Evolutionary conservation across 2,888 invertebrate species (phyloP).

Genomic region (Abscondita cerata): DNA sequence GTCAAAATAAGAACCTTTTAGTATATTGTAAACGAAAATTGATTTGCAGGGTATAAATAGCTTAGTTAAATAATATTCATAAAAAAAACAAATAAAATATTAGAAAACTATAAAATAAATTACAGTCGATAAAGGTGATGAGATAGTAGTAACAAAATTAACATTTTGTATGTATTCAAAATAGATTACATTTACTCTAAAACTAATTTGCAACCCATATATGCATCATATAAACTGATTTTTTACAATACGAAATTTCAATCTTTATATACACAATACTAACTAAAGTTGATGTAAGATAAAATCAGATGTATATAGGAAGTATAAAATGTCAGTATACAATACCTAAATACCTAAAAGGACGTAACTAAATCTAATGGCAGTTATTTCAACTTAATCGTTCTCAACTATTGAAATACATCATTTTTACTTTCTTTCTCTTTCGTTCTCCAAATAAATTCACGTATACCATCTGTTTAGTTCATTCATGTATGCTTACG

Average conservation of each 20-base stretch:
- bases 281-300: slow-evolving; percentile 26
- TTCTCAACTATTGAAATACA: slow-evolving; percentile 22
- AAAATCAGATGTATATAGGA: slow-evolving; percentile 24
- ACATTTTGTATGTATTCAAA: slow-evolving; percentile 32
- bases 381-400: slow-evolving; percentile 31
- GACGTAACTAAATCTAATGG: slow-evolving; percentile 33
- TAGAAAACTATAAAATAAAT: too few species aligned
- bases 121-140: slow-evolving; percentile 1
- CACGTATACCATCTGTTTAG: slow-evolving; percentile 39
- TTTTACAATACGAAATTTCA: slow-evolving; percentile 23
- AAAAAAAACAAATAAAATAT: too few species aligned
- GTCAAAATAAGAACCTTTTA: too few species aligned
- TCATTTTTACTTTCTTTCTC: slow-evolving; percentile 8
- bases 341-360: slow-evolving; percentile 28
- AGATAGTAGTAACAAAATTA: slow-evolving; percentile 31
- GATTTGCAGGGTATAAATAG: too few species aligned
- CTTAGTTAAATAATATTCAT: too few species aligned
- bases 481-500: not conserved
- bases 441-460: slow-evolving; percentile 20
- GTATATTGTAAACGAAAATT: too few species aligned
- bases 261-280: slow-evolving; percentile 25
- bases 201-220: slow-evolving; percentile 27
- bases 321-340: slow-evolving; percentile 33
- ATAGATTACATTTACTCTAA: slow-evolving; percentile 33
- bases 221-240: slow-evolving; percentile 11